Base-by-base conservation (phyloP, 2,888 invertebrate species). In the Tenthredo livida region DNA sequence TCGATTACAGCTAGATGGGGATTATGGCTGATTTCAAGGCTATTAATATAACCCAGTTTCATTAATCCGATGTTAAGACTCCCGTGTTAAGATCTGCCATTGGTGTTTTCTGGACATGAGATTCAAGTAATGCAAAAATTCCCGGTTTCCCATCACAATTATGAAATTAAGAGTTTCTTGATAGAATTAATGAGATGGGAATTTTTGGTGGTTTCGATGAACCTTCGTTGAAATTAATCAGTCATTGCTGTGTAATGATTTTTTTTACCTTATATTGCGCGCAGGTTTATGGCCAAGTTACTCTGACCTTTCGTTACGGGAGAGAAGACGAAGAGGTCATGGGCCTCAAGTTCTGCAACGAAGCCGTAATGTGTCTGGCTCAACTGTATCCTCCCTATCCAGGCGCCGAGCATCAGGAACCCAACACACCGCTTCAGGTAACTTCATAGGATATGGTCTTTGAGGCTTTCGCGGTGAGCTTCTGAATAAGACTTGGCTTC, bases 241-340 rank as follows among this genome's bases (percentile, higher is more conserved):
- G 4, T 21, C 15, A 29, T 50, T 75, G 5, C 3, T 40, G 7
- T 72, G 1, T 25, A n/a, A 9, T 25, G 33, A 72, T 37, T 37
- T 12, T 15, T 12, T 73, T 40, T 12, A n/a, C 25, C 84, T 47
- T 77, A 72, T 86, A 61, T 84, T 86, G 77, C 25, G 88, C 88
- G 61, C 90, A 94, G 94, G 96, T 97, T 50, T 97, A 96, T 92
- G 97, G 97, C 67, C 97, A 97, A 93, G 95, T 97, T 88, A 97
- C 98, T 4, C 95, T 99, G 86, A 99, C 99, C 21, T 99, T 99
- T 94, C 97, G 99, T 89, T 99, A 99, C 92, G 99, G 99, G 0
- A 95, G 99, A 75, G 99, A 99, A 94, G 99, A 99, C 93, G 97
- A 99, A 92, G 99, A 99, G 94, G 99, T 99, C 37, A 97, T 99